Base-by-base conservation (phyloP, 2,797 vertebrate species). In the Premnoplex brunnescens region DNA sequence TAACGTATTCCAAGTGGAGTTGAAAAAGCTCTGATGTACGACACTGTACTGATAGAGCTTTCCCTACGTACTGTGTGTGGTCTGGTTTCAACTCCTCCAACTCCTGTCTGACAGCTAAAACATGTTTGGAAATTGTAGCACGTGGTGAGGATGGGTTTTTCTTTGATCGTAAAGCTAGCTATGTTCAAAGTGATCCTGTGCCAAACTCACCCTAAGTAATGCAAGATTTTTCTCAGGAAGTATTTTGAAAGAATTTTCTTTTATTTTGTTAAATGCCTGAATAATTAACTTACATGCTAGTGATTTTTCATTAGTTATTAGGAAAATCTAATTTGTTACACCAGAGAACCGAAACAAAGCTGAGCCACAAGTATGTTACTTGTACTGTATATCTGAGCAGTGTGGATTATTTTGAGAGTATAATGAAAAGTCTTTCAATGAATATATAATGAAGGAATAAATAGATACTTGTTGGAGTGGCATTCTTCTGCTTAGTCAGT, bases 371-470 rank as follows among this genome's bases (percentile, higher is more conserved):
- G 36, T 51, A 24, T 37, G 34, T 48, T 49, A 60, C 30, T 87
- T 85, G 32, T 63, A 37, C n/a, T 71, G 26, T 71, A 3, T 68
- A 46, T 81, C 44, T 85, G 67, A 48, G 28, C 36, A 41, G 20
- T 13, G 20, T 49, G 32, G 48, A 71, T 92, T 77, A 64, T 64
- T 96, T 89, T 89, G 58, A 54, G 49, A 80, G n/a, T 62, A 68
- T 72, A 87, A 85, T 64, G 56, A 83, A 95, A 92, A 85, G 4
- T 52, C 62, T 85, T 80, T 77, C 54, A 58, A 9, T 89, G 6
- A 88, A 80, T 82, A 59, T 37, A 60, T 89, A 91, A 94, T 80
- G 49, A 89, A 80, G 44, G 64, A 87, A 81, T 86, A 73, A 93
- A 89, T 55, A 62, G 54, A 51, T 91, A 82, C 59, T 52, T 87